A percentile compares a stretch with the other conserved stretches of the same genome.
Evolutionary conservation across 2,888 invertebrate species (phyloP).

Genomic region (Mylabris sibirica): DNA sequence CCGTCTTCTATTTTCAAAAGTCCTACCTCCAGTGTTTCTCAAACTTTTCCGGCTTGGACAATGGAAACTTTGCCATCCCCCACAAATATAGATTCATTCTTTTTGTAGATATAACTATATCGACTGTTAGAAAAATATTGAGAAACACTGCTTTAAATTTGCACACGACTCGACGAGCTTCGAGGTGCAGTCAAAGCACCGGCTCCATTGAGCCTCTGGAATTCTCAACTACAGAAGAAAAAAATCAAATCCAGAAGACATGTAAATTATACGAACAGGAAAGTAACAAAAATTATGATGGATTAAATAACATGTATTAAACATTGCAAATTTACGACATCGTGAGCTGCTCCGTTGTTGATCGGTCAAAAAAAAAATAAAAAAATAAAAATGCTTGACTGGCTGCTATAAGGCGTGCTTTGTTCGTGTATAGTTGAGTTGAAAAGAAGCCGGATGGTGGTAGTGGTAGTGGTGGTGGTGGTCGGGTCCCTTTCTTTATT

Average conservation of each 20-base stretch:
- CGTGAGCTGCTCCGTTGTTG: not conserved
- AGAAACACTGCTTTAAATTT: too few species aligned
- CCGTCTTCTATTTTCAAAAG: too few species aligned
- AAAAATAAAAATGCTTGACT: not conserved
- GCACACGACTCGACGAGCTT: too few species aligned
- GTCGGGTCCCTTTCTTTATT: conserved; percentile 33
- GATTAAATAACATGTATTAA: not conserved
- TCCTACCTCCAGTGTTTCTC: too few species aligned
- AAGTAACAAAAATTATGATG: not conserved
- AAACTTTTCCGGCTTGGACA: too few species aligned
- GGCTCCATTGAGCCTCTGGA: too few species aligned
- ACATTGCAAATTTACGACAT: not conserved
- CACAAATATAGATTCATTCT: too few species aligned
- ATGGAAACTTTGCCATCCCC: too few species aligned
- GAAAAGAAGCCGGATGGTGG: not conserved
- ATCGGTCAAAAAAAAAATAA: not conserved
- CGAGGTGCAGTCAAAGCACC: too few species aligned
- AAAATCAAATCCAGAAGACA: not conserved
- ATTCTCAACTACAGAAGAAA: too few species aligned
- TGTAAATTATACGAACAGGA: not conserved
- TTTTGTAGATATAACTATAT: too few species aligned
- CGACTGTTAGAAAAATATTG: too few species aligned
- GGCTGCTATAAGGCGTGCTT: not conserved
- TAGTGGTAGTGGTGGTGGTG: conserved; percentile 14
- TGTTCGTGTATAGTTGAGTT: not conserved